These are phyloP conservation scores for Chionodraco myersi DNA, from an alignment of 2,113 vertebrate species.

Conservation along the genomic window DNA sequence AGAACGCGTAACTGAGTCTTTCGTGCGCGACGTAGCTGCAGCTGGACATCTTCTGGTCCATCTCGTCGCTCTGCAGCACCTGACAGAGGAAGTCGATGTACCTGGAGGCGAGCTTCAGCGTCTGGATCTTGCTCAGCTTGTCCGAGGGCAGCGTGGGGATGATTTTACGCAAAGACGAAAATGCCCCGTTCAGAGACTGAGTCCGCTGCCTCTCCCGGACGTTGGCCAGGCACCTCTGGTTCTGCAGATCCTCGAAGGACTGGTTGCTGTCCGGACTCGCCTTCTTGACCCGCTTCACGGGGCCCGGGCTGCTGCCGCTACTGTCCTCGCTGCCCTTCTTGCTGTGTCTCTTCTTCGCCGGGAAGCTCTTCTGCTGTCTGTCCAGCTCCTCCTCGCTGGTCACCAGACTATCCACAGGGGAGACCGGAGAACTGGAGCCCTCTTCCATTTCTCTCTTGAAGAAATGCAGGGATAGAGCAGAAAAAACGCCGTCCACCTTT, in stretches of 20 bases:
- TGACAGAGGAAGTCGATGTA: constrained; percentile 88
- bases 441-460: constrained; percentile 87
- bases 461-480: constrained; percentile 78
- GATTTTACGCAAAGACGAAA: constrained; percentile 86
- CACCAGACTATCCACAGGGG: constrained; percentile 85
- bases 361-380: constrained; percentile 80
- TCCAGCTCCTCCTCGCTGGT: constrained; percentile 88
- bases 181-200: constrained; percentile 88
- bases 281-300: constrained; percentile 81
- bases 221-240: constrained; percentile 87
- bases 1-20: constrained; percentile 88
- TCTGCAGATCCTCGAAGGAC: constrained; percentile 88
- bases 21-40: constrained; percentile 89
- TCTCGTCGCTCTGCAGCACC: constrained; percentile 89
- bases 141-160: constrained; percentile 88
- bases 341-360: constrained; percentile 81
- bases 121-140: constrained; percentile 89
- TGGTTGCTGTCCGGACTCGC: constrained; percentile 81
- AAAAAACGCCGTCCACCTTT: constrained; percentile 78
- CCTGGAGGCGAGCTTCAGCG: constrained; percentile 86
- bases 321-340: constrained; percentile 84
- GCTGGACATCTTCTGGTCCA: constrained; percentile 89
- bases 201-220: constrained; percentile 86
- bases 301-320: constrained; percentile 78
- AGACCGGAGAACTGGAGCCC: constrained; percentile 84